These are phyloP conservation scores for Platycnemis pennipes DNA, from an alignment of 2,888 invertebrate species.

Conservation along the genomic window DNA sequence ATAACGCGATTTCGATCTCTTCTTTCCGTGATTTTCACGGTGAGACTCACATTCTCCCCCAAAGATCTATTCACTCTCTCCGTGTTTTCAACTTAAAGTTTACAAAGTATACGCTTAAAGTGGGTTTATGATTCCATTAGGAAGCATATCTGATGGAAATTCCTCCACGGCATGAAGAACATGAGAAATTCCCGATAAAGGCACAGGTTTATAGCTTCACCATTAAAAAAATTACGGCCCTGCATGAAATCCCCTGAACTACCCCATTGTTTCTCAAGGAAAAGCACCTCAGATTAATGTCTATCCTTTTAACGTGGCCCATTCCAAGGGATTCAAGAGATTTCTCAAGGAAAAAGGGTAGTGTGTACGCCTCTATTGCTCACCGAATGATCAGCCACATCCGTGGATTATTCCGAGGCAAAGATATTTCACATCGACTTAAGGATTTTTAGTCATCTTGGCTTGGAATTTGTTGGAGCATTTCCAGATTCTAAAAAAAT, in stretches of 20 bases:
- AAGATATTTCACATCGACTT: neutral
- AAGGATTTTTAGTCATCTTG: neutral
- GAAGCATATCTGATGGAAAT: neutral
- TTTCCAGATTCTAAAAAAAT: too few relatives aligned
- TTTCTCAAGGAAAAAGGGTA: neutral
- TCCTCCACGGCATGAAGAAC: neutral
- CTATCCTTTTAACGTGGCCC: neutral
- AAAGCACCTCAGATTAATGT: conserved; percentile 28
- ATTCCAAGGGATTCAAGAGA: neutral
- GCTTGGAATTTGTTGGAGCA: neutral
- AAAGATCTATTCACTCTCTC: neutral
- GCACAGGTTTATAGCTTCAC: neutral
- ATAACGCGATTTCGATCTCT: neutral
- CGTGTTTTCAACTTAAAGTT: neutral
- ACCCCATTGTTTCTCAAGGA: neutral
- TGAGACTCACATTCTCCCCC: neutral
- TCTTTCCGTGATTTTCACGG: neutral
- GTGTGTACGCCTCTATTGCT: neutral
- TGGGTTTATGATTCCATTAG: conserved; percentile 7
- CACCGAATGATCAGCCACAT: neutral
- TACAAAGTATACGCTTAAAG: neutral
- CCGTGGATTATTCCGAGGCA: neutral
- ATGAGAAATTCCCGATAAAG: neutral
- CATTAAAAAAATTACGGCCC: neutral
- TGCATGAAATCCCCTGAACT: neutral